Evolutionary conservation across 2,797 vertebrate species (phyloP).

Genomic region (Anolis apletophallus): DNA sequence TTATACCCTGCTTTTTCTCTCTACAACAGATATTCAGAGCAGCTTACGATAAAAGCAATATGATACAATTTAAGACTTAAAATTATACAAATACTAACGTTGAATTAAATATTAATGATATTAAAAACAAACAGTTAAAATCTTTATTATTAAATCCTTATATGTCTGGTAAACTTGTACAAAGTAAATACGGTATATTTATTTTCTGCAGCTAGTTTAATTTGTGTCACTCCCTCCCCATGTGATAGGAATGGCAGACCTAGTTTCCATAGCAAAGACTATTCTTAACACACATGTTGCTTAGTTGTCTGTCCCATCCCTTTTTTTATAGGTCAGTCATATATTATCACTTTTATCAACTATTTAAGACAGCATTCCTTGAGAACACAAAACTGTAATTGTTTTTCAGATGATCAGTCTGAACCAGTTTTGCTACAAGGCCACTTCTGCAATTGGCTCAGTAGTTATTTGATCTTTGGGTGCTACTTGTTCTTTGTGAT

Average conservation of each 20-base stretch:
- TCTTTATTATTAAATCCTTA: no score
- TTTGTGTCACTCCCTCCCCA: not conserved
- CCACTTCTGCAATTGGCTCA: not conserved
- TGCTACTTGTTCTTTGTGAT: not conserved
- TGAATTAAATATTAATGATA: no score
- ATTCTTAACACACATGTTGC: not conserved
- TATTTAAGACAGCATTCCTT: not conserved
- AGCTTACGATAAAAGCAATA: no score
- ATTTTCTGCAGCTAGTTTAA: not conserved
- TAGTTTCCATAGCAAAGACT: not conserved
- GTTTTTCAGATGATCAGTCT: not conserved
- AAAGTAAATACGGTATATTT: not conserved
- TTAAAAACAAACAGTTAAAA: no score
- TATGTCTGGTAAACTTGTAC: no score
- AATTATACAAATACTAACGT: no score
- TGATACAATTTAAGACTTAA: no score
- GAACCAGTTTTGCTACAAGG: not conserved
- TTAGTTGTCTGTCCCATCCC: not conserved
- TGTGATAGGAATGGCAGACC: not conserved
- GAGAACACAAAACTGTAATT: not conserved
- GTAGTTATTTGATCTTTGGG: rapidly evolving
- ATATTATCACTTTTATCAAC: not conserved
- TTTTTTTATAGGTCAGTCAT: not conserved
- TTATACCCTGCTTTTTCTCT: no score
- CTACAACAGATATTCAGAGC: no score